Conservation (phyloP, 2,888 invertebrate species). For the Orthosia cruda region DNA sequence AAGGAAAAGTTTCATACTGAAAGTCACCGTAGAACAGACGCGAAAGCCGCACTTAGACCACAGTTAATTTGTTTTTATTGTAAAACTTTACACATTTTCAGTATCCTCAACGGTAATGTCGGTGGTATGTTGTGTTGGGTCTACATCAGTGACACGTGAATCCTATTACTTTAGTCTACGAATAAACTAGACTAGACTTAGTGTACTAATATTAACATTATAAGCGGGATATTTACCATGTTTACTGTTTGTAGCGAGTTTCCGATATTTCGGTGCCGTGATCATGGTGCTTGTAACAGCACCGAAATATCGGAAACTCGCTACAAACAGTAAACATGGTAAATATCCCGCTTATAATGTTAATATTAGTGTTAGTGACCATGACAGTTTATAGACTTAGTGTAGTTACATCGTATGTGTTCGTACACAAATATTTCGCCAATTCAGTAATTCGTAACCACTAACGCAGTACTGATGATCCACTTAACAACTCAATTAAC, state of each 20-base stretch:
- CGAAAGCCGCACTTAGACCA: conserved; percentile 81
- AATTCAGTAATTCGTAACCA: conserved; percentile 1
- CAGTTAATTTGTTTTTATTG: conserved; percentile 89
- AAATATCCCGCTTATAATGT: no score
- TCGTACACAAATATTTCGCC: neutral
- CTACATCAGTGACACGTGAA: conserved; percentile 65
- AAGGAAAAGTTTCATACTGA: conserved; percentile 81
- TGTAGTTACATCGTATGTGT: conserved; percentile 9
- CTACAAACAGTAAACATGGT: no score
- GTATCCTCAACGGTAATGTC: conserved; percentile 78
- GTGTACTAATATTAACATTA: no score
- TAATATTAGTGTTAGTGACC: no score
- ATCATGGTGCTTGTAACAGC: no score
- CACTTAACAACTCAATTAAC: conserved; percentile 6
- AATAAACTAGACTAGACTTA: conserved; percentile 28
- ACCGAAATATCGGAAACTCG: no score
- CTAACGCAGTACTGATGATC: neutral
- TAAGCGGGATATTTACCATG: no score
- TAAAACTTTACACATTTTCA: conserved; percentile 86
- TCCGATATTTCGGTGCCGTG: no score
- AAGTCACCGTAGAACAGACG: conserved; percentile 80
- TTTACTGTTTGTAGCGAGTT: no score
- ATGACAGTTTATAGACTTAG: no score
- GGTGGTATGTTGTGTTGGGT: conserved; percentile 68
- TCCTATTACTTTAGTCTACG: conserved; percentile 36